A percentile compares a stretch with the other conserved stretches of the same genome.
Evolutionary conservation across 2,113 vertebrate genomes (phyloP).

Genomic region (Parotia lawesii): DNA sequence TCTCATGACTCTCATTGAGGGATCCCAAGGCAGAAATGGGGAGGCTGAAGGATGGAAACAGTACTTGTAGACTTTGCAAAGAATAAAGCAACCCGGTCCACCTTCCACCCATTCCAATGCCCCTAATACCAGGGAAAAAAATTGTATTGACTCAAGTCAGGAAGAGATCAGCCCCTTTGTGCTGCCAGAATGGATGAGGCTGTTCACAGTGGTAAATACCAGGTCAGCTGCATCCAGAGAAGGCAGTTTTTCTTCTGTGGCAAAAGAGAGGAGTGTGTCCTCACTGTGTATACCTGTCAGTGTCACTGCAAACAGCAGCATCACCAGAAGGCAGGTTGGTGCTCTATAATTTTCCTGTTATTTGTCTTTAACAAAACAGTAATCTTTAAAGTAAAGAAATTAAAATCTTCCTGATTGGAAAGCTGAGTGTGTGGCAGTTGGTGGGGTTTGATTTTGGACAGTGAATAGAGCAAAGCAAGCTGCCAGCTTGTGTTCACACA

Average conservation of each 20-base stretch:
- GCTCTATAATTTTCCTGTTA: background rate
- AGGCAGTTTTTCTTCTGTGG: background rate
- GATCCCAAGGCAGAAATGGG: background rate
- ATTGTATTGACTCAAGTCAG: background rate
- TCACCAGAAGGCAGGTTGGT: background rate
- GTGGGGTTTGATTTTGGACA: background rate
- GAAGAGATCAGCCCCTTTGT: background rate
- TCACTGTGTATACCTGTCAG: background rate
- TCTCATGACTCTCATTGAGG: background rate
- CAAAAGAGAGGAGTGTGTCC: background rate
- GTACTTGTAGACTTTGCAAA: conserved; percentile 6
- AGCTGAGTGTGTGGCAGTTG: background rate
- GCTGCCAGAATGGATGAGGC: background rate
- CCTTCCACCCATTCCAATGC: background rate
- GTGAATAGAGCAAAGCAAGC: background rate
- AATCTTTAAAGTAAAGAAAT: background rate
- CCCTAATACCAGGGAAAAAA: background rate
- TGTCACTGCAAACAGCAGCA: background rate
- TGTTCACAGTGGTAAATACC: background rate
- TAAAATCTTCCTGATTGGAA: background rate
- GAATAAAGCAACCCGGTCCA: background rate
- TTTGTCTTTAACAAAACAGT: background rate
- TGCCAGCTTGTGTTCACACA: background rate
- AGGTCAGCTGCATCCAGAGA: background rate
- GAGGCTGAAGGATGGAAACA: background rate